Conservation (phyloP, 1,140 invertebrate genomes). For the Lordiphosa mommai region DNA sequence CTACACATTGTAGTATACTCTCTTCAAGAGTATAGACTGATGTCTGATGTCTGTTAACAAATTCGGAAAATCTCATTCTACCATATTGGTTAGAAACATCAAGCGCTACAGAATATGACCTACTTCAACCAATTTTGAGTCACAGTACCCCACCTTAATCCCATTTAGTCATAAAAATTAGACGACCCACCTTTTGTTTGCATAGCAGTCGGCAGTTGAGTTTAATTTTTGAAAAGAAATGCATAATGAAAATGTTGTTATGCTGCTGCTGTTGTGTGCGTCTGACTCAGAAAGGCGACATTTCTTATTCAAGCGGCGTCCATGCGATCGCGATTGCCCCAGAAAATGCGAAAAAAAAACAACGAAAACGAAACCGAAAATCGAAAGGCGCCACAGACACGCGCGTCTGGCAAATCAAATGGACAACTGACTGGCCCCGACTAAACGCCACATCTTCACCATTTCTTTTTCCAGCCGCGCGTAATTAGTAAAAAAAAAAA, state of each 20-base stretch:
- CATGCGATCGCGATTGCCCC: conserved; percentile 49
- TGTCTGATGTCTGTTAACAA: too few species aligned
- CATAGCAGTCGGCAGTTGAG: conserved; percentile 43
- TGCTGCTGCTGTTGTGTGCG: conserved; percentile 23
- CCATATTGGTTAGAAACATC: too few species aligned
- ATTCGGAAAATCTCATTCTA: too few species aligned
- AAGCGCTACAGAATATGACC: too few species aligned
- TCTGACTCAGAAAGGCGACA: conserved; percentile 43
- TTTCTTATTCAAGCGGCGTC: conserved; percentile 64
- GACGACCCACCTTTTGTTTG: conserved; percentile 63
- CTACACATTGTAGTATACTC: too few species aligned
- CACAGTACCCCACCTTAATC: neutral
- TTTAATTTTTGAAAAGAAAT: conserved; percentile 68
- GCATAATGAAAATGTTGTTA: conserved; percentile 43
- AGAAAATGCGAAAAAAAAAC: conserved; percentile 16
- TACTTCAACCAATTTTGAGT: too few species aligned
- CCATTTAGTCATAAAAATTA: conserved; percentile 10
- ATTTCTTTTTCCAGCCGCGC: conserved; percentile 15
- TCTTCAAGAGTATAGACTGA: too few species aligned
- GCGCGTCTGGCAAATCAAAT: conserved; percentile 69
- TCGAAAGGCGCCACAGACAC: conserved; percentile 62
- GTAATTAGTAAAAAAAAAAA: conserved; percentile 31
- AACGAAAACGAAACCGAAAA: conserved; percentile 33
- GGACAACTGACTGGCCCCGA: conserved; percentile 53
- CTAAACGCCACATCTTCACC: conserved; percentile 17